These are phyloP conservation scores for Caenorhabditis uteleia DNA, from an alignment of 2,888 invertebrate genomes.

Conservation along the genomic window DNA sequence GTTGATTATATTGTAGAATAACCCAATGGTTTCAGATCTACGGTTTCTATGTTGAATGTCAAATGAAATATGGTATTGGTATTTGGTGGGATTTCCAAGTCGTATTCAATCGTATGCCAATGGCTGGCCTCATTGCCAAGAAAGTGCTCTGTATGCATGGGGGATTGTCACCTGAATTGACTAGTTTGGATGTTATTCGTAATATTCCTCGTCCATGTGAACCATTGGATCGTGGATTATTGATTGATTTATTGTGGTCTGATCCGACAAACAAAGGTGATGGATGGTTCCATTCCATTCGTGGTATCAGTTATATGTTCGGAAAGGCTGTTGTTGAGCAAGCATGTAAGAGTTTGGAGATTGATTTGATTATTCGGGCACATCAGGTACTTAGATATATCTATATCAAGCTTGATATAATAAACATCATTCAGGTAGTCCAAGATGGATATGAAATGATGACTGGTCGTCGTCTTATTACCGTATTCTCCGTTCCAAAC, in stretches of 20 bases:
- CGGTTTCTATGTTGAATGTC: slow-evolving; percentile 61
- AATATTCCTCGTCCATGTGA: slow-evolving; percentile 56
- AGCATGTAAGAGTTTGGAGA: slow-evolving; percentile 50
- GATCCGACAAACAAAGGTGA: slow-evolving; percentile 63
- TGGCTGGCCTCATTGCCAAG: slow-evolving; percentile 61
- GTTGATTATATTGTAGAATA: too few relatives aligned
- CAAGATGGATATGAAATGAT: slow-evolving; percentile 65
- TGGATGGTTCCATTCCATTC: slow-evolving; percentile 52
- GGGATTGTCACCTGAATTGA: slow-evolving; percentile 59
- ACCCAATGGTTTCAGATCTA: slow-evolving; percentile 57
- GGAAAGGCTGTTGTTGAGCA: slow-evolving; percentile 58
- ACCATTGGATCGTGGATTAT: slow-evolving; percentile 57
- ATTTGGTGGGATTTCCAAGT: slow-evolving; percentile 65
- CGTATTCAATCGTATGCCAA: slow-evolving; percentile 62
- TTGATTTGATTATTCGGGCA: slow-evolving; percentile 62
- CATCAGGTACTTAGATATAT: slow-evolving; percentile 41
- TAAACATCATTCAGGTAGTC: slow-evolving; percentile 36
- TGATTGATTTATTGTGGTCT: slow-evolving; percentile 63
- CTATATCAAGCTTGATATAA: not conserved
- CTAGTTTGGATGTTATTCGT: slow-evolving; percentile 52
- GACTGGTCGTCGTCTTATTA: slow-evolving; percentile 59
- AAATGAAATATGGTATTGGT: slow-evolving; percentile 57
- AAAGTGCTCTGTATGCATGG: slow-evolving; percentile 63
- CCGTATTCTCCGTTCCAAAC: slow-evolving; percentile 64
- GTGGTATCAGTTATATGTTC: slow-evolving; percentile 61